phyloP scores from a whole-genome alignment of 2,113 vertebrate genomes.

The Sula dactylatra region DNA sequence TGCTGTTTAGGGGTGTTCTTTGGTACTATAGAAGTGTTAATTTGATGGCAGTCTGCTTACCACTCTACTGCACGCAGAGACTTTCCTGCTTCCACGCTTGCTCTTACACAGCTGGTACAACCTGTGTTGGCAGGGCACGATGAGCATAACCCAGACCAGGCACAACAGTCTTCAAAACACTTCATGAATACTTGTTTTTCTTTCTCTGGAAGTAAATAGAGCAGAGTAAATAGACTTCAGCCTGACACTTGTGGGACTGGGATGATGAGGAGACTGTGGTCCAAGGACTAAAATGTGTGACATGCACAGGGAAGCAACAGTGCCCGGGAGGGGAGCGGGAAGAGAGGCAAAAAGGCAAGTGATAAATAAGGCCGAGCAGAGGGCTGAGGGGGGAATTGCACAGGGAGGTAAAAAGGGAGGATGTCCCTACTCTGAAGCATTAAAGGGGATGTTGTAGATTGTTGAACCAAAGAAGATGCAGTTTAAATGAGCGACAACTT shows the following conservation, averaged over 20 bases:
- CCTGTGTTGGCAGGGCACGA: fast-evolving
- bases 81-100: background rate
- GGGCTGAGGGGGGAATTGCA: background rate
- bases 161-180: background rate
- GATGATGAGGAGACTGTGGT: background rate
- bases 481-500: background rate
- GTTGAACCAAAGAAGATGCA: background rate
- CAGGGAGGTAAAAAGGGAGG: background rate
- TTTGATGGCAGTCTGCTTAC: background rate
- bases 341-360: background rate
- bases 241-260: background rate
- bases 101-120: background rate
- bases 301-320: background rate
- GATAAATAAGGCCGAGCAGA: background rate
- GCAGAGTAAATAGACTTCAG: background rate
- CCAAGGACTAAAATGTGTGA: background rate
- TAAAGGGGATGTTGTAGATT: background rate
- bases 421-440: background rate
- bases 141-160: background rate
- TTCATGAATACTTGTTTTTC: background rate
- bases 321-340: background rate
- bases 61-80: background rate
- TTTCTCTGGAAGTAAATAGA: background rate
- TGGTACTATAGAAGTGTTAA: background rate
- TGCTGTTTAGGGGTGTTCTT: background rate